Evolutionary conservation across 2,888 invertebrate species (phyloP).

Genomic region (Actias luna): DNA sequence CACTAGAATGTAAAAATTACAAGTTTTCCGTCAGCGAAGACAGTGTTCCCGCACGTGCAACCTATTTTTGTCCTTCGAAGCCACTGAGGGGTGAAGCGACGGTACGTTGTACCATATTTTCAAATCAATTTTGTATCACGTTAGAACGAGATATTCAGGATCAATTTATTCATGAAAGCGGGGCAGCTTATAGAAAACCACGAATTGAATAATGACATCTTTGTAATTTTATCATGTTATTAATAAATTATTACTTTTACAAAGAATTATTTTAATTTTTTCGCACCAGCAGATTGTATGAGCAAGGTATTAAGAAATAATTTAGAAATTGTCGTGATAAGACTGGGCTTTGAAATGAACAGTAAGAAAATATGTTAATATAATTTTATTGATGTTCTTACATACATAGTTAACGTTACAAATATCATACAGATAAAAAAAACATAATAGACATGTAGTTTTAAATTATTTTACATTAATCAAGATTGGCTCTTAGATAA

Average conservation of each 20-base stretch:
- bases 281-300: no score
- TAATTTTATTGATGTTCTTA: not conserved
- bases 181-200: constrained; percentile 58
- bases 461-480: not conserved
- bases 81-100: constrained; percentile 54
- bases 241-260: not conserved
- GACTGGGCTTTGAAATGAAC: not conserved
- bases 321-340: no score
- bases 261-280: not conserved
- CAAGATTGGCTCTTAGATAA: not conserved
- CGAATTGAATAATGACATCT: constrained; percentile 29
- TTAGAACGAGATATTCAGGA: constrained; percentile 63
- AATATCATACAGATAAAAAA: not conserved
- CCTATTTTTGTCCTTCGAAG: constrained; percentile 67
- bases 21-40: constrained; percentile 68
- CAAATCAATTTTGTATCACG: constrained; percentile 70
- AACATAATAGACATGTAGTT: not conserved
- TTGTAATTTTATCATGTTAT: not conserved
- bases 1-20: constrained; percentile 73
- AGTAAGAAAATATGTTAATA: not conserved
- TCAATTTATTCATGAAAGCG: constrained; percentile 53
- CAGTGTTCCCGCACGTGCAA: constrained; percentile 50
- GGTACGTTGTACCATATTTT: constrained; percentile 69
- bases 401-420: not conserved
- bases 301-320: no score